Evolutionary conservation across 2,888 invertebrate species (phyloP).

Genomic region (Watsonalla binaria): DNA sequence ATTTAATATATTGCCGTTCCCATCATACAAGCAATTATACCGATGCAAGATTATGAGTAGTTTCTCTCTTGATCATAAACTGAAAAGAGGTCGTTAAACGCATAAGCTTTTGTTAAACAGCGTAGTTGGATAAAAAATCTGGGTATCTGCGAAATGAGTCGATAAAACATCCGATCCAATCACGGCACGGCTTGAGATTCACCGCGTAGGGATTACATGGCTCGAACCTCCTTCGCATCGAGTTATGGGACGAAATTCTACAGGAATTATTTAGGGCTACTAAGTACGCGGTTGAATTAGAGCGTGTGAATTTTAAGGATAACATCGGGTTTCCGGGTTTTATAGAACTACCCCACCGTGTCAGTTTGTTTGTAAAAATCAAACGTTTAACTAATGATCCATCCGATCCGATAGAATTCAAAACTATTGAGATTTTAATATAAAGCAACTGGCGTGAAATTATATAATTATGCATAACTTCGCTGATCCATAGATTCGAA

Average conservation of each 20-base stretch:
- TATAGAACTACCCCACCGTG: too few species aligned
- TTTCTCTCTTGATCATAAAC: background rate
- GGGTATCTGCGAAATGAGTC: constrained; percentile 14
- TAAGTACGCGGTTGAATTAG: background rate
- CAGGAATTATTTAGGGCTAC: constrained; percentile 32
- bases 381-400: too few species aligned
- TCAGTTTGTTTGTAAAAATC: too few species aligned
- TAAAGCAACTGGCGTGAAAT: too few species aligned
- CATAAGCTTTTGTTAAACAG: background rate
- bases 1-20: background rate
- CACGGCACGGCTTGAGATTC: constrained; percentile 51
- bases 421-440: too few species aligned
- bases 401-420: too few species aligned
- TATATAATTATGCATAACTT: too few species aligned
- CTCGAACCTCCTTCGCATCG: constrained; percentile 28
- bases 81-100: background rate
- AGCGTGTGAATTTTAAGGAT: background rate
- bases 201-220: constrained; percentile 54
- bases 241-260: constrained; percentile 59
- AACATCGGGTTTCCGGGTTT: too few species aligned
- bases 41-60: background rate
- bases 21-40: background rate
- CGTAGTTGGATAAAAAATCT: background rate
- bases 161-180: constrained; percentile 61
- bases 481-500: too few species aligned